Evolutionary conservation across 2,113 vertebrate genomes (phyloP), one percentile per base, ranked within the genome.

Genomic region (Fregetta grallaria): DNA sequence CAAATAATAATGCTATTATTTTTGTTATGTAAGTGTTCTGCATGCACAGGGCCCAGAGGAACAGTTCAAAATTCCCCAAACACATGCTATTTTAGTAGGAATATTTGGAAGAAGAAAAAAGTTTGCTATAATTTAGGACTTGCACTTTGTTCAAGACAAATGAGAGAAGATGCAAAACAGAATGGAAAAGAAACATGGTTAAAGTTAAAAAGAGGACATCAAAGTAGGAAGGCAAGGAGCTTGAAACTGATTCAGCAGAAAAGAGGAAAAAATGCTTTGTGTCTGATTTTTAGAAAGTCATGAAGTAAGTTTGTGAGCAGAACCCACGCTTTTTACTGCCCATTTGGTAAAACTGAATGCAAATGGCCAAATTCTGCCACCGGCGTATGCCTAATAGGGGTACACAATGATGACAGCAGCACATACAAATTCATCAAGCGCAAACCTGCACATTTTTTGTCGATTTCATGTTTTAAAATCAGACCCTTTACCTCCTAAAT

Each of bases 141-240:
- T 49, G 50, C 70, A 87, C 78, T 96, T 97, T 95, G 89, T 92
- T 95, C 66, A 42, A 91, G 86, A 89, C 89, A 95, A 90, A 95
- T 82, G 89, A 88, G 84, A 70, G 87, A 95, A 88, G 89, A 95
- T 95, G 87, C 67, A 92, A 96, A 97, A 84, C 89, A 97, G 96
- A 94, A 90, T 63, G 93, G 89, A 72, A 95, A 74, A 94, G 87
- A 95, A 80, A 52, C 58, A 87, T 81, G 87, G 92, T 76, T 90
- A 42, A 96, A 94, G 66, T 92, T 95, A 85, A 92, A 95, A 95
- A 82, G 91, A 82, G 32, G 66, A 96, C 92, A 96, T 94, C 73
- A 94, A 96, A 94, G 94, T 77, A 61, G 58, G 71, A 82, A 87
- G 84, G 74, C 71, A 68, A 92, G 53, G 58, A 92, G 58, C 63